A percentile compares a stretch with the other conserved stretches of the same genome.
These are phyloP conservation scores for Myotis pilosus DNA, from an alignment of 2,797 vertebrate species.

Conservation along the genomic window DNA sequence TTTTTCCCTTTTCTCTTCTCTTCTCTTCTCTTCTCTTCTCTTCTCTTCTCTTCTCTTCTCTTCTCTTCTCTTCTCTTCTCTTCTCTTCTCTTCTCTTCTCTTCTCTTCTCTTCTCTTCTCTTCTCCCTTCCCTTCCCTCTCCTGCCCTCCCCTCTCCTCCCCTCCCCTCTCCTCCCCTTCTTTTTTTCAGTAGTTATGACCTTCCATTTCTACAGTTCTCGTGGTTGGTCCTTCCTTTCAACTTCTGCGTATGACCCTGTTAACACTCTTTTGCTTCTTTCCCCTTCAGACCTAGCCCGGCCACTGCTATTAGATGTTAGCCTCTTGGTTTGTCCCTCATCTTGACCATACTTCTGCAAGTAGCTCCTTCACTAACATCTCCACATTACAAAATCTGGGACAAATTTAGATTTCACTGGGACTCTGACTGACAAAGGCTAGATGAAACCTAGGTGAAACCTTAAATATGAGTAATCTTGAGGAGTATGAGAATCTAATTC, in stretches of 20 bases:
- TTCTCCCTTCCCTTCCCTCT: no score
- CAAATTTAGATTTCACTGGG: background rate
- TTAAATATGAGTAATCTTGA: slow-evolving; percentile 3
- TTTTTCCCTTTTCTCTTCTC: no score
- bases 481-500: slow-evolving; percentile 49
- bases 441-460: background rate
- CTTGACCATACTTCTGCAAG: background rate
- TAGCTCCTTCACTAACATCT: background rate
- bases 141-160: background rate
- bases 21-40: no score
- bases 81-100: no score
- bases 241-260: background rate
- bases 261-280: background rate
- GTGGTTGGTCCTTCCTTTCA: background rate
- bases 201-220: background rate
- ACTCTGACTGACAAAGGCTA: background rate
- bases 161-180: background rate
- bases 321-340: background rate
- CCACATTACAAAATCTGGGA: background rate
- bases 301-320: background rate
- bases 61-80: no score
- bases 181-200: background rate
- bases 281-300: background rate
- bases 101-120: no score
- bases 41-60: no score